Evolutionary conservation across 2,888 invertebrate genomes (phyloP).

Genomic region (Epinotia brunnichana): DNA sequence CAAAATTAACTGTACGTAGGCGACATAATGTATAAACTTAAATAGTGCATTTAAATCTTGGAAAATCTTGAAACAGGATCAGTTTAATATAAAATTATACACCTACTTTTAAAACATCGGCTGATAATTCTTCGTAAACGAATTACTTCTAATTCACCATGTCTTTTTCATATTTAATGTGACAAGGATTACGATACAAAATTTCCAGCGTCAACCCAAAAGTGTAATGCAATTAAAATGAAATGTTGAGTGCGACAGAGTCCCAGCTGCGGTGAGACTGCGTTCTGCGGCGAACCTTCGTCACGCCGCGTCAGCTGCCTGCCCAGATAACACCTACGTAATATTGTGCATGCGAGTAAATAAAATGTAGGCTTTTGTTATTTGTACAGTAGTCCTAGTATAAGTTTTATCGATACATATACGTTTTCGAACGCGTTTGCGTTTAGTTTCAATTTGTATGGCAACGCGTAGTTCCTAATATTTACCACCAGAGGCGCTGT

Average conservation of each 20-base stretch:
- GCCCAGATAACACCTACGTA: constrained; percentile 41
- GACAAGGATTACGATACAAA: constrained; percentile 51
- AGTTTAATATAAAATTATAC: no score
- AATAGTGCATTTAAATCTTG: no score
- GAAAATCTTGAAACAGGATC: no score
- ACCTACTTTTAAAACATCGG: not conserved
- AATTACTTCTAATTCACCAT: constrained; percentile 40
- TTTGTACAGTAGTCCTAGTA: no score
- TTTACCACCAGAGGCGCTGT: no score
- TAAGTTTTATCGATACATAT: no score
- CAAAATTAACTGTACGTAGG: no score
- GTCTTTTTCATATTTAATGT: constrained; percentile 42
- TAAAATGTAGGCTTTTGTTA: constrained; percentile 29
- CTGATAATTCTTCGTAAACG: not conserved
- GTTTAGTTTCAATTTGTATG: no score
- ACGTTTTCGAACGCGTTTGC: no score
- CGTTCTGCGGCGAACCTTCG: constrained; percentile 62
- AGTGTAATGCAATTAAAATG: constrained; percentile 59
- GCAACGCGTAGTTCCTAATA: no score
- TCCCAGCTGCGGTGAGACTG: constrained; percentile 56
- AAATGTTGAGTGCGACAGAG: constrained; percentile 53
- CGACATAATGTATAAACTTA: no score
- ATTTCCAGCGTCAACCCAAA: constrained; percentile 43
- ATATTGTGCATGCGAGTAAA: constrained; percentile 36
- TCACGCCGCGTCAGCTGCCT: constrained; percentile 54